Conservation (phyloP, 2,888 invertebrate genomes). For the Oscheius sp. region DNA sequence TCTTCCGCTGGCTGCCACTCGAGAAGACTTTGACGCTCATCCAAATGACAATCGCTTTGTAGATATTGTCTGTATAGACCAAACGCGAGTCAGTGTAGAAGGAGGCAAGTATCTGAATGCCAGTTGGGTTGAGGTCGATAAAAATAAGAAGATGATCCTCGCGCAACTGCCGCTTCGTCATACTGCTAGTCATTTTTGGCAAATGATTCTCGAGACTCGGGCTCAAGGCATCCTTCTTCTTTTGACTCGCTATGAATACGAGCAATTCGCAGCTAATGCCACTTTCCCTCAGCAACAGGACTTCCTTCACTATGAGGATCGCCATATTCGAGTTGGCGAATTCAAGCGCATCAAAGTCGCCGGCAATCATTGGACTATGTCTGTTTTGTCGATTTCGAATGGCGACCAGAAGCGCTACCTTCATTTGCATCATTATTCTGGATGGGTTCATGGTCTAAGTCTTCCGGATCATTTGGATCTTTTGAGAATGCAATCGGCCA, state of each 20-base stretch:
- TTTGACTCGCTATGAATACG: conserved; percentile 41
- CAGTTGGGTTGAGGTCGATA: conserved; percentile 40
- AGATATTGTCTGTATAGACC: conserved; percentile 53
- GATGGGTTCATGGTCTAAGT: conserved; percentile 37
- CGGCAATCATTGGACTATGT: conserved; percentile 38
- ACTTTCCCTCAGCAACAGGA: conserved; percentile 45
- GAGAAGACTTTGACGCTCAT: conserved; percentile 19
- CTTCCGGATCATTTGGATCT: conserved; percentile 33
- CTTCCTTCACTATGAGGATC: conserved; percentile 40
- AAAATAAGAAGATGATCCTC: conserved; percentile 36
- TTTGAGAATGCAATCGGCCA: conserved; percentile 40
- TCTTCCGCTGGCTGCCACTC: conserved; percentile 24
- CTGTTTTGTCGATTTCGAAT: conserved; percentile 37
- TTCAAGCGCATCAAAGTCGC: conserved; percentile 37
- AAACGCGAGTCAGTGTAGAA: conserved; percentile 44
- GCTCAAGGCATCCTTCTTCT: conserved; percentile 47
- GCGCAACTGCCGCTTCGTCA: conserved; percentile 49
- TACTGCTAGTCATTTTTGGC: conserved; percentile 49
- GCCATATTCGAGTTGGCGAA: conserved; percentile 46
- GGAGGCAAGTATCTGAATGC: conserved; percentile 44
- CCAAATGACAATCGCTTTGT: conserved; percentile 27
- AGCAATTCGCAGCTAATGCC: conserved; percentile 31
- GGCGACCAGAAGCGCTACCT: conserved; percentile 34
- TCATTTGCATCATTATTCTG: conserved; percentile 43
- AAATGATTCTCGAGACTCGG: conserved; percentile 47